phyloP scores from a whole-genome alignment of 2,797 vertebrate species.

The Pristis pectinata region DNA sequence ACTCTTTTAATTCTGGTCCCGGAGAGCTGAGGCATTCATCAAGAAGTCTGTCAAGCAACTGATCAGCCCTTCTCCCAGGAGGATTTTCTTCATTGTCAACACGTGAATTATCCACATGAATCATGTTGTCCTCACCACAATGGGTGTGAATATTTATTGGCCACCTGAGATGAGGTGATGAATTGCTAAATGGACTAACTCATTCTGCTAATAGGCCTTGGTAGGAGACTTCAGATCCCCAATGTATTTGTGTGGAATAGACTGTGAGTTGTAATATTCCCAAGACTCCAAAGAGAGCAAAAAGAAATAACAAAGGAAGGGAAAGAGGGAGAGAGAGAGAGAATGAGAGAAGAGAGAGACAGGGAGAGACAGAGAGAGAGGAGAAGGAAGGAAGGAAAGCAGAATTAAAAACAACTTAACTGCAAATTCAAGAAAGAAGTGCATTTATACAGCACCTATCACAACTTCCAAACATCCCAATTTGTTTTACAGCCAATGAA shows the following conservation, averaged over 20 bases:
- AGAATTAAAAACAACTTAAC: too few species aligned
- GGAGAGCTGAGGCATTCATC: not conserved
- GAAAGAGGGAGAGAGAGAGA: too few species aligned
- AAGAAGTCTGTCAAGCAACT: not conserved
- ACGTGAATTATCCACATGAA: not conserved
- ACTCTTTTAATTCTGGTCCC: not conserved
- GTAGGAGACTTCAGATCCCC: not conserved
- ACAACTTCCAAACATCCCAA: not conserved
- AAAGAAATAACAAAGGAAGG: not conserved
- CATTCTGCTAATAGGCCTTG: not conserved
- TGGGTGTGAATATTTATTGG: slow-evolving; percentile 10
- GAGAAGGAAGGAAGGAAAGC: too few species aligned
- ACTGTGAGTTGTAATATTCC: not conserved
- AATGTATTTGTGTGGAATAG: not conserved
- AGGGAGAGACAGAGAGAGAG: too few species aligned
- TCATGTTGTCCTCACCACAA: not conserved
- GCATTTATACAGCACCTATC: not conserved
- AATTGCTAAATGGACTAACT: not conserved
- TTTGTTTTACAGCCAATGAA: not conserved
- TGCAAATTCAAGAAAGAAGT: not conserved
- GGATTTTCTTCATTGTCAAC: not conserved
- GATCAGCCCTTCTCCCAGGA: not conserved
- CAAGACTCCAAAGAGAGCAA: not conserved
- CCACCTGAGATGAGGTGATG: not conserved
- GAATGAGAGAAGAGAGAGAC: too few species aligned